Evolutionary conservation across 2,888 invertebrate genomes (phyloP), one percentile per base, ranked within the genome.

Genomic region (Biston betularia): DNA sequence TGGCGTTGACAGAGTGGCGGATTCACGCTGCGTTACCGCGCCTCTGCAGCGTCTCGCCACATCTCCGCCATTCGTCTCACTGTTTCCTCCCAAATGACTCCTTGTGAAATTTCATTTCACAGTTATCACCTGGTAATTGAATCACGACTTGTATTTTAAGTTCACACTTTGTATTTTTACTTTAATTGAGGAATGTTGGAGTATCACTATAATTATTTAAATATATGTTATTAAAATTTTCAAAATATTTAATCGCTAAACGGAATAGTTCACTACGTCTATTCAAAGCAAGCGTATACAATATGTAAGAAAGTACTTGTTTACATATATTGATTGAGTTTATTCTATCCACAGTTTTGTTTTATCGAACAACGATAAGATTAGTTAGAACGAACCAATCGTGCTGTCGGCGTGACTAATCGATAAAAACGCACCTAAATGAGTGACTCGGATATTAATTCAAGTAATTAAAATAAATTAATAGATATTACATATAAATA

Each of bases 341-440:
- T 24, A 24, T 24, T 24, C 80, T 82, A 75, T 74, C 76, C 77
- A 77, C 81, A 82, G 83, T 85, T 86, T 83, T 80, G 82, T 82
- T 87, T 89, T 90, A 91, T 91, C 90, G 82, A 76, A 71, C 64
- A 65, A 76, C 87, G 92, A 92, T 92, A 90, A 92, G 92, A 91
- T 92, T 89, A 84, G 81, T 73, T 78, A 89, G 83, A 80, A 72
- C 79, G 78, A 79, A 78, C 87, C 87, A 89, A 87, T 88, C 80
- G 76, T 77, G 76, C 71, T 74, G 70, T 77, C 73, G 78, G 74
- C 73, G 78, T 75, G 77, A 71, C 75, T 62, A 82, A 83, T 81
- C 79, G 71, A 81, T 77, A 75, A 71, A 83, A 83, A 75, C 66
- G 54, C 65, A 58, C 54, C 62, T 61, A 70, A 72, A 72, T 64